A percentile compares a stretch with the other conserved stretches of the same genome.
phyloP scores from a whole-genome alignment of 2,888 invertebrate species.

The Amphimallon solstitiale region DNA sequence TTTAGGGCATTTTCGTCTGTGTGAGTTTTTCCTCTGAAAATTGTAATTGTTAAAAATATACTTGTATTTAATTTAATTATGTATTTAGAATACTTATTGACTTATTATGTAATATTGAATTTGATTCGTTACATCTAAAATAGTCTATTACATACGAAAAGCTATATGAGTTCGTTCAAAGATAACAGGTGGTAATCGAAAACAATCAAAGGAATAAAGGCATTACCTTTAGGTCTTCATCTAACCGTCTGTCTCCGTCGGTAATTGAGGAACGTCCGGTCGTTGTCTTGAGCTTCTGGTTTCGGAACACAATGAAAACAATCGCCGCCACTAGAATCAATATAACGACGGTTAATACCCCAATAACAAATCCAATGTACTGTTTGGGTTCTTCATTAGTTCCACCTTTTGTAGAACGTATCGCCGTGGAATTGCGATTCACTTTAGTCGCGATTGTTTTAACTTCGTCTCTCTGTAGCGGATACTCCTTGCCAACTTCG shows the following conservation, averaged over 20 bases:
- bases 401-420: conserved; percentile 46
- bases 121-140: too few species aligned
- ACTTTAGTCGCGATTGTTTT: conserved; percentile 69
- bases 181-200: conserved; percentile 9
- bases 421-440: conserved; percentile 62
- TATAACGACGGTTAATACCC: conserved; percentile 77
- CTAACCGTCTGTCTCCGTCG: conserved; percentile 62
- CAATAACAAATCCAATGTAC: conserved; percentile 75
- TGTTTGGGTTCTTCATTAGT: conserved; percentile 68
- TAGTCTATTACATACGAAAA: too few species aligned
- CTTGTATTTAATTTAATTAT: too few species aligned
- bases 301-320: conserved; percentile 75
- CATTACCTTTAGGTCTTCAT: conserved; percentile 56
- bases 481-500: conserved; percentile 69
- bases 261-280: conserved; percentile 51
- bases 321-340: conserved; percentile 76
- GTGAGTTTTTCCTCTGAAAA: too few species aligned
- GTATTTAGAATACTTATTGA: too few species aligned
- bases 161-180: too few species aligned
- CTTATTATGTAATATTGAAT: too few species aligned
- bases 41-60: too few species aligned
- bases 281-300: conserved; percentile 67
- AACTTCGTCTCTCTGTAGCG: conserved; percentile 76
- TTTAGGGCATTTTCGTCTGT: too few species aligned
- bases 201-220: conserved; percentile 23